These are phyloP conservation scores for Hippocampus zosterae DNA, from an alignment of 2,113 vertebrate genomes.

Conservation along the genomic window DNA sequence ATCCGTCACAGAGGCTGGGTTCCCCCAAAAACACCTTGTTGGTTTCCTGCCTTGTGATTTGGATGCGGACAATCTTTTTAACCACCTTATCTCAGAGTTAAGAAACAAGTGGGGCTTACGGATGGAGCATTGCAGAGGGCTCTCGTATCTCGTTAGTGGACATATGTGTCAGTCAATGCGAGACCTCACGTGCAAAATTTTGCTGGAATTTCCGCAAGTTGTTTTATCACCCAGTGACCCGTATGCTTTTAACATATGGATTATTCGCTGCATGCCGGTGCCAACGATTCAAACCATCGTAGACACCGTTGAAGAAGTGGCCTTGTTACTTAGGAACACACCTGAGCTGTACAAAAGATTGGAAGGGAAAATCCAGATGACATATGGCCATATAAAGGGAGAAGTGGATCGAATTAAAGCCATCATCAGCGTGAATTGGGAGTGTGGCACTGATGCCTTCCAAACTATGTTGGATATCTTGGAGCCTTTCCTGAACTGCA, in stretches of 20 bases:
- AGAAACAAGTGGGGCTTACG: slow-evolving; percentile 92
- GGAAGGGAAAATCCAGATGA: slow-evolving; percentile 65
- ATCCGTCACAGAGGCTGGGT: slow-evolving; percentile 85
- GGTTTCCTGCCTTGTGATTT: slow-evolving; percentile 87
- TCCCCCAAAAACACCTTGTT: slow-evolving; percentile 87
- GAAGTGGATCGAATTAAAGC: slow-evolving; percentile 71
- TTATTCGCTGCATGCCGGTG: slow-evolving; percentile 76
- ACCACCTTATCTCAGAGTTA: slow-evolving; percentile 81
- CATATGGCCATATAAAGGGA: slow-evolving; percentile 72
- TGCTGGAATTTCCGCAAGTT: slow-evolving; percentile 75
- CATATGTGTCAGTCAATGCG: slow-evolving; percentile 73
- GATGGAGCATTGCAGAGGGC: slow-evolving; percentile 88
- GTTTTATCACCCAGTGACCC: slow-evolving; percentile 75
- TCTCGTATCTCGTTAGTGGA: slow-evolving; percentile 71
- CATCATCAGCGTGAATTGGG: slow-evolving; percentile 65
- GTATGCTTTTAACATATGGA: slow-evolving; percentile 77
- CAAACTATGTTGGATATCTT: slow-evolving; percentile 77
- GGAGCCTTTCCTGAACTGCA: slow-evolving; percentile 73
- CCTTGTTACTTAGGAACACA: slow-evolving; percentile 61
- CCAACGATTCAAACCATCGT: slow-evolving; percentile 70
- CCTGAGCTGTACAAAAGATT: slow-evolving; percentile 65
- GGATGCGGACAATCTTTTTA: slow-evolving; percentile 80
- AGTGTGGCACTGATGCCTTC: slow-evolving; percentile 70
- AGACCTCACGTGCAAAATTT: slow-evolving; percentile 69
- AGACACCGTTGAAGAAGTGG: slow-evolving; percentile 73